Percentiles rank a stretch among this genome's conserved stretches.
Conservation (phyloP, 2,797 vertebrate genomes). For the Rhinatrema bivittatum region DNA sequence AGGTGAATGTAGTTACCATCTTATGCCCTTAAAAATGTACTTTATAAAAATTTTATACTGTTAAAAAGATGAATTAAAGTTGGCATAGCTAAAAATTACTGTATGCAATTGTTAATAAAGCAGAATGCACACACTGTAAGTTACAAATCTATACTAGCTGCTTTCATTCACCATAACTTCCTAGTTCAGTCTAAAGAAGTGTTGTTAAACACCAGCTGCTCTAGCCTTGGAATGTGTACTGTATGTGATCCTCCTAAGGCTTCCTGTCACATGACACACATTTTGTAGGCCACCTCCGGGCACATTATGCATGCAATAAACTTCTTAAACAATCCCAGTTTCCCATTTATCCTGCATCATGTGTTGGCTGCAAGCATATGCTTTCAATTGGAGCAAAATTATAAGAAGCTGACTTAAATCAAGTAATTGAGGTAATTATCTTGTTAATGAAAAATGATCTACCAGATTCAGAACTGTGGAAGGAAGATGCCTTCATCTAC, state of each 20-base stretch:
- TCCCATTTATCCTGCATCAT: slow-evolving; percentile 4
- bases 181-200: background rate
- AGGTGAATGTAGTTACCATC: too few species aligned
- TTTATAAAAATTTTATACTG: too few species aligned
- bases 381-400: slow-evolving; percentile 9
- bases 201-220: background rate
- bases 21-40: too few species aligned
- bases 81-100: too few species aligned
- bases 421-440: slow-evolving; percentile 6
- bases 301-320: background rate
- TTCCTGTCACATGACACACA: background rate
- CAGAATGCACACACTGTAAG: fast-evolving
- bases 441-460: slow-evolving; percentile 18
- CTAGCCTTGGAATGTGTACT: background rate
- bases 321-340: background rate
- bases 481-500: slow-evolving; percentile 13
- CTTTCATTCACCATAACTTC: background rate
- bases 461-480: slow-evolving; percentile 2
- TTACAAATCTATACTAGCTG: background rate
- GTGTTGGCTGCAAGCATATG: background rate
- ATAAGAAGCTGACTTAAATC: slow-evolving; percentile 10
- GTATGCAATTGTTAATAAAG: too few species aligned
- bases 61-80: too few species aligned
- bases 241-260: background rate
- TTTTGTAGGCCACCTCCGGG: background rate